phyloP scores from a whole-genome alignment of 2,113 vertebrate genomes.

The Paracanthobrama guichenoti region DNA sequence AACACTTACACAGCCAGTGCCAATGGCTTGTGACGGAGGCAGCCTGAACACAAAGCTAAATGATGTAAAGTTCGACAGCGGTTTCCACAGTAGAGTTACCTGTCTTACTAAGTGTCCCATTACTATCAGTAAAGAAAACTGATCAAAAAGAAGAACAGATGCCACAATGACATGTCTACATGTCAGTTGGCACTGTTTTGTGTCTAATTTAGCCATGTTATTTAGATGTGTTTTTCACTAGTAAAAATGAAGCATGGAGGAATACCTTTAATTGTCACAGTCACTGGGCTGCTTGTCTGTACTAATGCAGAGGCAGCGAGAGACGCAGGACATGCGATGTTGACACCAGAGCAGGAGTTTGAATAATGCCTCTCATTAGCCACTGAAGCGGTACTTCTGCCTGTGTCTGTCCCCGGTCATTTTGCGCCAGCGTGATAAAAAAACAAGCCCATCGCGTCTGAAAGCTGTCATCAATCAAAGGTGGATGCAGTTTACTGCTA shows the following conservation, averaged over 20 bases:
- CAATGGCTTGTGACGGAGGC: conserved; percentile 36
- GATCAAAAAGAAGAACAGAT: neutral
- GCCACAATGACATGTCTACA: neutral
- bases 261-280: conserved; percentile 18
- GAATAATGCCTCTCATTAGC: conserved; percentile 79
- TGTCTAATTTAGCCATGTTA: neutral
- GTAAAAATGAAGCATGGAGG: neutral
- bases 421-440: conserved; percentile 70
- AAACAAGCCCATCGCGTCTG: conserved; percentile 67
- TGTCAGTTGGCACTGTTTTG: neutral
- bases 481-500: conserved; percentile 13
- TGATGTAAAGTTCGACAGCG: neutral
- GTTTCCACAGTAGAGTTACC: conserved; percentile 6
- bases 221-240: neutral
- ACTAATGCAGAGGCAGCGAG: conserved; percentile 12
- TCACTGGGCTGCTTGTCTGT: conserved; percentile 27
- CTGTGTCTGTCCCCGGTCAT: conserved; percentile 73
- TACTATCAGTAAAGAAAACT: conserved; percentile 4
- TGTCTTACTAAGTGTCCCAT: conserved; percentile 15
- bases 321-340: conserved; percentile 53
- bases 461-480: conserved; percentile 74
- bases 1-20: conserved; percentile 32
- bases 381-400: conserved; percentile 68
- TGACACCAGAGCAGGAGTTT: conserved; percentile 74
- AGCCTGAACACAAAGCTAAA: conserved; percentile 12